A percentile compares a stretch with the other conserved stretches of the same genome.
Conservation (phyloP, 2,113 vertebrate species). For the Eurypyga helias region DNA sequence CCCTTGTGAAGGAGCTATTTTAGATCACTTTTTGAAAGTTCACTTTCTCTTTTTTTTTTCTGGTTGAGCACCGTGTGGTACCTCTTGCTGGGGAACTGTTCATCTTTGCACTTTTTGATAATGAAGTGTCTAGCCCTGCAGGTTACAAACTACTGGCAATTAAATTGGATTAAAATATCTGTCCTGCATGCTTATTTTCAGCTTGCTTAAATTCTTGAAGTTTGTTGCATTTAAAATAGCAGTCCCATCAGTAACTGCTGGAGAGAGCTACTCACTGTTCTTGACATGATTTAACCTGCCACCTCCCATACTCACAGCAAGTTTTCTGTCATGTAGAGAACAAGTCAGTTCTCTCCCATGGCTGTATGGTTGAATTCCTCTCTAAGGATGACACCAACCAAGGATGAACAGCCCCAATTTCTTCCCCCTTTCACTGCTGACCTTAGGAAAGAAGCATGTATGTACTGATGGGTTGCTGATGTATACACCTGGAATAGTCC, state of each 20-base stretch:
- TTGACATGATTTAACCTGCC: neutral
- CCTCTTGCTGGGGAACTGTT: neutral
- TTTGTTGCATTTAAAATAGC: neutral
- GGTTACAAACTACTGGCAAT: neutral
- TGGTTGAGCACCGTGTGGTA: neutral
- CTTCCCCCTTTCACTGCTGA: neutral
- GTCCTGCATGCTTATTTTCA: neutral
- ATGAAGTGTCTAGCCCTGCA: neutral
- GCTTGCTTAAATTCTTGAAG: neutral
- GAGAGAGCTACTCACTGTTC: neutral
- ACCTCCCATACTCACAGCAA: neutral
- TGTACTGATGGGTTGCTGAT: neutral
- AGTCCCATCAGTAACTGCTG: neutral
- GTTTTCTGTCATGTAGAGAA: rapidly evolving
- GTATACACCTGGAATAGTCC: rapidly evolving
- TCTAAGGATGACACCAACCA: neutral
- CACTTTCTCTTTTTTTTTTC: neutral
- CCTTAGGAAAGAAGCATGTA: neutral
- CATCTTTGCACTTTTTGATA: neutral
- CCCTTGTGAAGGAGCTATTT: neutral
- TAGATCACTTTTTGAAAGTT: neutral
- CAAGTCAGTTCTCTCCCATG: neutral
- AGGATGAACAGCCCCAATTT: neutral
- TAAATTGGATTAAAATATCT: slow-evolving; percentile 6
- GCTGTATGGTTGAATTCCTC: neutral